These are phyloP conservation scores for Cryptus viduatorius DNA, from an alignment of 2,888 invertebrate genomes.

Conservation along the genomic window DNA sequence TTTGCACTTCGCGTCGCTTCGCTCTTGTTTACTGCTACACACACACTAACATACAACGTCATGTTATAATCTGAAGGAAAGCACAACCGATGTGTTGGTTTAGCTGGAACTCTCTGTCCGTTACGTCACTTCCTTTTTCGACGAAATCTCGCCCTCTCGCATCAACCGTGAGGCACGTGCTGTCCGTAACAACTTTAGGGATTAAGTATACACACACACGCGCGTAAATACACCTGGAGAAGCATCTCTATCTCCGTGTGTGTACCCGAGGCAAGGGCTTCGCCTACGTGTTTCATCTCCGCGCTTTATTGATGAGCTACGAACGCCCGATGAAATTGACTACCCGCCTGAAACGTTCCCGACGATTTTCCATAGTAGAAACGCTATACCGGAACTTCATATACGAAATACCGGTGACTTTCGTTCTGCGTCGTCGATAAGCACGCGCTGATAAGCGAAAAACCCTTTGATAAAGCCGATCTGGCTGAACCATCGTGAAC, in stretches of 20 bases:
- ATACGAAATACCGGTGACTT: too few relatives aligned
- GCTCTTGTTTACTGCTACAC: neutral
- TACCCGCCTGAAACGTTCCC: neutral
- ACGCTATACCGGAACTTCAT: neutral
- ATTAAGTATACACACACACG: neutral
- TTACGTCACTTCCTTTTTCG: neutral
- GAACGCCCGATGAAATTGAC: neutral
- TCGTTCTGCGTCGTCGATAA: neutral
- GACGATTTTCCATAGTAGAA: neutral
- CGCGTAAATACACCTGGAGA: neutral
- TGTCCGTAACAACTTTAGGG: slow-evolving; percentile 3
- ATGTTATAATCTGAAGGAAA: too few relatives aligned
- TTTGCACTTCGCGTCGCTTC: too few relatives aligned
- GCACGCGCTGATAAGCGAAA: neutral
- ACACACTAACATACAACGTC: neutral
- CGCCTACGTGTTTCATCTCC: neutral
- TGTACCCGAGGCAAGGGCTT: too few relatives aligned
- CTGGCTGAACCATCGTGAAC: neutral
- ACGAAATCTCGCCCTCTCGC: neutral
- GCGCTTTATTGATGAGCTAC: neutral
- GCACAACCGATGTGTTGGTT: neutral
- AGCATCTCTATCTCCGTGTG: neutral
- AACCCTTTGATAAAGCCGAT: neutral
- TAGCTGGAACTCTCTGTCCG: neutral
- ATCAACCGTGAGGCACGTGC: neutral